Conservation (phyloP, 2,888 invertebrate genomes). For the Rotaria socialis region DNA sequence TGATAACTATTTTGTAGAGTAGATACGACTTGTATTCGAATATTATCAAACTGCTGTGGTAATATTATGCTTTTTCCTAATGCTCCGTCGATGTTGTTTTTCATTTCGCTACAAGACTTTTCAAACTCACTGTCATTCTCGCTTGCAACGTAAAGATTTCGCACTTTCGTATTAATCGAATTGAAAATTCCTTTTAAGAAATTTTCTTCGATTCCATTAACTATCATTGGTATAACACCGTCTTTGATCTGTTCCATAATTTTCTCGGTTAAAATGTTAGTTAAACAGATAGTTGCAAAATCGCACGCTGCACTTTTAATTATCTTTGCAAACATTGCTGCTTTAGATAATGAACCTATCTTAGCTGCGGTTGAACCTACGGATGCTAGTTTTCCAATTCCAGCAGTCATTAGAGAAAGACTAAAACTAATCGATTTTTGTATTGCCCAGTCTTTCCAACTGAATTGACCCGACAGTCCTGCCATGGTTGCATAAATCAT, state of each 20-base stretch:
- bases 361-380: not conserved
- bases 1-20: not conserved
- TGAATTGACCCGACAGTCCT: not conserved
- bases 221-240: not conserved
- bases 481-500: slow-evolving; percentile 18
- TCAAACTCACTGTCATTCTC: not conserved
- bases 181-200: not conserved
- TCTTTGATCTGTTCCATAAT: not conserved
- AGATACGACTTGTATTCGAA: not conserved
- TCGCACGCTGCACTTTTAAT: not conserved
- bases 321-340: not conserved
- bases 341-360: not conserved
- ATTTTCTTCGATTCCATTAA: not conserved
- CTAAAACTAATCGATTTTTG: not conserved
- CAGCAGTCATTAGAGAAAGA: not conserved
- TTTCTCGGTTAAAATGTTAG: not conserved
- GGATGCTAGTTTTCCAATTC: not conserved
- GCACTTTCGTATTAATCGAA: not conserved
- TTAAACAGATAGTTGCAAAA: not conserved
- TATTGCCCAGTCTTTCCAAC: slow-evolving; percentile 24
- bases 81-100: not conserved
- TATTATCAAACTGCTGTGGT: not conserved
- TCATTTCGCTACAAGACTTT: not conserved
- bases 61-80: not conserved
- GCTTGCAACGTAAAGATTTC: not conserved